These are phyloP conservation scores for Cotesia vestalis DNA, from an alignment of 1,140 invertebrate species.

Conservation along the genomic window DNA sequence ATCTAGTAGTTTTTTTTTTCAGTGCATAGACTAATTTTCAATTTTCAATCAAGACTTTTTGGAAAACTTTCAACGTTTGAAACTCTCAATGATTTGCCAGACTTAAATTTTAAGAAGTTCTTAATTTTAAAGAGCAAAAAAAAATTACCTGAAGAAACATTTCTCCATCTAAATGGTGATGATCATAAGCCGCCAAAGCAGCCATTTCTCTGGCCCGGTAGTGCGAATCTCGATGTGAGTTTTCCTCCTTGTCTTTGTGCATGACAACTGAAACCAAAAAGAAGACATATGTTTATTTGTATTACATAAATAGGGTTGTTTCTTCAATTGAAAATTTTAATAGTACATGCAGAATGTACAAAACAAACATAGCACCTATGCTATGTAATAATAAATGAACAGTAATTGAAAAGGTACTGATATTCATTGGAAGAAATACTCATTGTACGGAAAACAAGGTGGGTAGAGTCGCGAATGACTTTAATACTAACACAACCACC, in stretches of 20 bases:
- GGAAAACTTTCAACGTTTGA: too few species aligned
- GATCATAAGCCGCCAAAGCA: conserved; percentile 85
- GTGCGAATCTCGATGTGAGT: conserved; percentile 71
- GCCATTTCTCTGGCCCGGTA: conserved; percentile 81
- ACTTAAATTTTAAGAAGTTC: neutral
- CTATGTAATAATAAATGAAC: conserved; percentile 4
- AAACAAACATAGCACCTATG: too few species aligned
- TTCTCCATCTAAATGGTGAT: conserved; percentile 90
- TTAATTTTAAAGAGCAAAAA: neutral
- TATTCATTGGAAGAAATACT: neutral
- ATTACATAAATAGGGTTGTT: conserved; percentile 5
- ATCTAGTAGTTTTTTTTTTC: too few species aligned
- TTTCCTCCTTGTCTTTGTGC: conserved; percentile 90
- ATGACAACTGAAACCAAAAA: conserved; percentile 83
- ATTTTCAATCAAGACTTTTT: too few species aligned
- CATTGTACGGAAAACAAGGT: neutral
- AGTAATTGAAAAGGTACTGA: neutral
- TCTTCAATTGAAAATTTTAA: neutral
- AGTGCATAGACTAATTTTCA: too few species aligned
- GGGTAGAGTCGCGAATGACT: conserved; percentile 28
- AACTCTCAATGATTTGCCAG: too few species aligned
- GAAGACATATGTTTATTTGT: neutral
- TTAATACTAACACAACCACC: conserved; percentile 17
- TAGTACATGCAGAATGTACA: too few species aligned
- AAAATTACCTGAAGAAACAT: conserved; percentile 91